phyloP scores from a whole-genome alignment of 2,888 invertebrate genomes.

The Linyphia triangularis region DNA sequence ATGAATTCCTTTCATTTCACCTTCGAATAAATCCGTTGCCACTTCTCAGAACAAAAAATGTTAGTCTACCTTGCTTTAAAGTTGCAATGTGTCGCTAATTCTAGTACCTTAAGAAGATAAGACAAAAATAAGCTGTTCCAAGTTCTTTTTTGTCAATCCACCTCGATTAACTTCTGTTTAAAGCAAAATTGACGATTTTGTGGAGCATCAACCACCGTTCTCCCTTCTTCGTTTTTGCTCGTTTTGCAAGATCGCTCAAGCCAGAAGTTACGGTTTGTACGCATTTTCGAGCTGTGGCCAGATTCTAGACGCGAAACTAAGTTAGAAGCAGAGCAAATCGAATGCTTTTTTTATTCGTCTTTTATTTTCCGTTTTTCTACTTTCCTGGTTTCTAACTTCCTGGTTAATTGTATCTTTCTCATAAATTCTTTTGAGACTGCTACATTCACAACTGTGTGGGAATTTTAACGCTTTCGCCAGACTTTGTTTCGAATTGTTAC shows the following conservation, averaged over 20 bases:
- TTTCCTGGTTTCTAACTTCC: conserved; percentile 55
- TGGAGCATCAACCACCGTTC: background rate
- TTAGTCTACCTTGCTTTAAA: background rate
- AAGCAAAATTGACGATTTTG: background rate
- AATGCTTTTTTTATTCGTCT: conserved; percentile 1
- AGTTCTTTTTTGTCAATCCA: background rate
- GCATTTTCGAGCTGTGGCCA: conserved; percentile 62
- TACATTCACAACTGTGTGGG: too few species aligned
- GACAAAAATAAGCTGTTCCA: background rate
- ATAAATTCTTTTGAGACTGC: background rate
- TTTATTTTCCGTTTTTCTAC: conserved; percentile 16
- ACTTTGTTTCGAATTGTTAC: background rate
- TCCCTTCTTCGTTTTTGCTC: conserved; percentile 19
- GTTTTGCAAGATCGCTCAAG: conserved; percentile 67
- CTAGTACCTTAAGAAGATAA: background rate
- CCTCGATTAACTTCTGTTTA: background rate
- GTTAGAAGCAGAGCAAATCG: conserved; percentile 15
- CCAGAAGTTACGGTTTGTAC: conserved; percentile 59
- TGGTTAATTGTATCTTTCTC: conserved; percentile 46
- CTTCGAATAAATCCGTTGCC: background rate
- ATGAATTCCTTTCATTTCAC: background rate
- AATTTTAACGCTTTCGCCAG: background rate
- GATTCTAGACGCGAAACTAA: conserved; percentile 46
- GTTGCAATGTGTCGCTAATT: background rate
- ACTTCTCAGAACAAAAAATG: background rate